A percentile compares a stretch with the other conserved stretches of the same genome.
phyloP scores from a whole-genome alignment of 2,113 vertebrate genomes.

The Tetrao urogallus region DNA sequence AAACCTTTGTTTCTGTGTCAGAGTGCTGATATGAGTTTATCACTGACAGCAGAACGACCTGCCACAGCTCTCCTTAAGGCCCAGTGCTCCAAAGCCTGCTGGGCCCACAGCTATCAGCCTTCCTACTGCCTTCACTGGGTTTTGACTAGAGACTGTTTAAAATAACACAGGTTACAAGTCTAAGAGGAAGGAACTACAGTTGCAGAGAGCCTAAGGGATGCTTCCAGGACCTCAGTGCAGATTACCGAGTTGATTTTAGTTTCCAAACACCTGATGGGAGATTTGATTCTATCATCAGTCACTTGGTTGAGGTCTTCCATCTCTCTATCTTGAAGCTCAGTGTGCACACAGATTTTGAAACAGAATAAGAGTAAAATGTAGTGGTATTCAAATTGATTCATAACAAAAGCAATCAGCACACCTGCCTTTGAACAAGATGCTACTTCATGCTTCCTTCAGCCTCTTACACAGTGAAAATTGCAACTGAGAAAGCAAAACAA shows the following conservation, averaged over 20 bases:
- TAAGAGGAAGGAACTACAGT: background rate
- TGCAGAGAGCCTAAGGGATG: background rate
- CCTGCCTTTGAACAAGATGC: background rate
- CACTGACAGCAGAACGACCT: background rate
- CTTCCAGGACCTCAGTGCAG: background rate
- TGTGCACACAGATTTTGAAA: background rate
- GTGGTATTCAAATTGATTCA: background rate
- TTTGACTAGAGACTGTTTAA: background rate
- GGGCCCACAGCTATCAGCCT: background rate
- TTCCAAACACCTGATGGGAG: background rate
- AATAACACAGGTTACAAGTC: background rate
- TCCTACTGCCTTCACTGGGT: background rate
- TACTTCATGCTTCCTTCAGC: background rate
- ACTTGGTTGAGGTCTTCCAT: background rate
- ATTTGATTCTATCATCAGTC: background rate
- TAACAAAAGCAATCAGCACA: background rate
- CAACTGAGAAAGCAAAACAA: background rate
- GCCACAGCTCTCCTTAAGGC: background rate
- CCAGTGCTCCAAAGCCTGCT: conserved; percentile 10
- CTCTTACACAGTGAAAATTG: background rate
- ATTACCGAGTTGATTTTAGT: background rate
- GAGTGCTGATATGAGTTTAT: background rate
- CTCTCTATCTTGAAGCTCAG: background rate
- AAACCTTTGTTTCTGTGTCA: background rate
- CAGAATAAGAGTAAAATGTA: background rate